Percentiles rank a stretch among this genome's conserved stretches.
Conservation (phyloP, 92 coral and sea anemone species). For the Actinostola sp. region DNA sequence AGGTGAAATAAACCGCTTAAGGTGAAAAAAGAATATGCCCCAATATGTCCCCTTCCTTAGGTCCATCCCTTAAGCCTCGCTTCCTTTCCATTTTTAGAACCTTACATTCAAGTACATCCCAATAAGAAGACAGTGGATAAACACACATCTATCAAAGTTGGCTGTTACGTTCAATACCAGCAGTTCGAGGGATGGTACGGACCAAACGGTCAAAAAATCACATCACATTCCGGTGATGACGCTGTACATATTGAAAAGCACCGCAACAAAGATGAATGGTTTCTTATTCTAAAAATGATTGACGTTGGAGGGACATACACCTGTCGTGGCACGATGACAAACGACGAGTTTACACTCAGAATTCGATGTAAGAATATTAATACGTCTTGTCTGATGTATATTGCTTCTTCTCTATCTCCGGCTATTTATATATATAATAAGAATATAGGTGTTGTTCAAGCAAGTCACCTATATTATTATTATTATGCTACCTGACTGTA, state of each 20-base stretch:
- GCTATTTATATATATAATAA: no score
- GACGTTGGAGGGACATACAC: constrained; percentile 7
- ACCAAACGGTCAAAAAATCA: constrained; percentile 21
- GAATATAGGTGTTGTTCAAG: no score
- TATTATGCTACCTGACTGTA: no score
- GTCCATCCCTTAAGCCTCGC: no score
- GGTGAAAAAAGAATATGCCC: no score
- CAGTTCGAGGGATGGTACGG: constrained; percentile 37
- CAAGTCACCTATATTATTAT: no score
- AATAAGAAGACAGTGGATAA: not conserved
- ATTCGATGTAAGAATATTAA: constrained; percentile 32
- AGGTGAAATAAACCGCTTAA: no score
- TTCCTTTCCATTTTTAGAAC: no score
- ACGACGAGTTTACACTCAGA: not conserved
- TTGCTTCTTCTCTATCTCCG: no score
- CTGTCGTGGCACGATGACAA: constrained; percentile 28
- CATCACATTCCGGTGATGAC: constrained; percentile 10
- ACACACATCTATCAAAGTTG: not conserved
- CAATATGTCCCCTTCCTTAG: no score
- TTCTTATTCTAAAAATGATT: constrained; percentile 3
- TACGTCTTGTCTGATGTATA: no score
- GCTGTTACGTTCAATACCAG: constrained; percentile 12
- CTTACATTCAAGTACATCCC: constrained; percentile 5
- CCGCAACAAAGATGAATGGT: constrained; percentile 1
- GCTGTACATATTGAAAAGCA: not conserved